These are phyloP conservation scores for Bombus huntii DNA, from an alignment of 1,140 invertebrate genomes.

Conservation along the genomic window DNA sequence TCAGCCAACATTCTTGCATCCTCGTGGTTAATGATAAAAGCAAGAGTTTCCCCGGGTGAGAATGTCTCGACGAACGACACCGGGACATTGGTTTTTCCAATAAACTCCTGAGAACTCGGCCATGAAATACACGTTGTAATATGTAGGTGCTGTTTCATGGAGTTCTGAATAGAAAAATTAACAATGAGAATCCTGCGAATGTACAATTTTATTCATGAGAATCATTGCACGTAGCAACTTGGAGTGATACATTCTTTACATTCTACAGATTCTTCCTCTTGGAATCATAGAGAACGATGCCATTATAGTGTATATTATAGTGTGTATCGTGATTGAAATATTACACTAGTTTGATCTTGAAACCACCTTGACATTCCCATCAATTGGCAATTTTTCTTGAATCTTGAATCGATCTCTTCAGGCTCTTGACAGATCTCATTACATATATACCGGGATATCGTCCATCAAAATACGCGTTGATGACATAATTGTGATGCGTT, in stretches of 20 bases:
- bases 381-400: not conserved
- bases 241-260: not conserved
- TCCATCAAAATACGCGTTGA: not conserved
- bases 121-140: not conserved
- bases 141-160: not conserved
- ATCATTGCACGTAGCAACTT: not conserved
- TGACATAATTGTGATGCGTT: not conserved
- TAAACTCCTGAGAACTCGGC: not conserved
- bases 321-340: not conserved
- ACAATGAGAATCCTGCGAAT: not conserved
- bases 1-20: conserved; percentile 14
- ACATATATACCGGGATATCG: not conserved
- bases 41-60: not conserved
- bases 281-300: too few relatives aligned
- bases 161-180: not conserved
- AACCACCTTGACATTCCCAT: not conserved
- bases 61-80: too few relatives aligned
- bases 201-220: not conserved
- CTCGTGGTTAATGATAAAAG: conserved; percentile 33
- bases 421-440: not conserved
- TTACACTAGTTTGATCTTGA: not conserved
- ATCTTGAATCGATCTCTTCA: too few relatives aligned
- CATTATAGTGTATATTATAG: too few relatives aligned
- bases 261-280: not conserved
- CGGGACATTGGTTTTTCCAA: not conserved